These are phyloP conservation scores for Anas georgica DNA, from an alignment of 2,797 vertebrate genomes.

Conservation along the genomic window DNA sequence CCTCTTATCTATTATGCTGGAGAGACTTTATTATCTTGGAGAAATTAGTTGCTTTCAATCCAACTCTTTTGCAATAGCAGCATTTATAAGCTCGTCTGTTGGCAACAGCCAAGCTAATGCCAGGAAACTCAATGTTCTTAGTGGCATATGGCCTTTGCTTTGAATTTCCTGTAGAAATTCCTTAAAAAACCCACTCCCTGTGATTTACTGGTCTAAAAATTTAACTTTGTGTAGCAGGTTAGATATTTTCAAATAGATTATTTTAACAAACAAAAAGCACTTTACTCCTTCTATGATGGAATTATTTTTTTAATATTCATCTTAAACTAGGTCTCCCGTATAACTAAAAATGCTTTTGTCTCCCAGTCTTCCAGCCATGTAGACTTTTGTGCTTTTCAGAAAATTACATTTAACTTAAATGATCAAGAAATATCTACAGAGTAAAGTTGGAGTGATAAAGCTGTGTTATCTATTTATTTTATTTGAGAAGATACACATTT, in stretches of 20 bases:
- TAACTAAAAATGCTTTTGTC: neutral
- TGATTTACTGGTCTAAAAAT: slow-evolving; percentile 8
- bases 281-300: neutral
- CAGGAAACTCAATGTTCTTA: slow-evolving; percentile 25
- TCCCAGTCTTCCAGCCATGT: neutral
- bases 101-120: neutral
- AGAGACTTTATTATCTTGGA: slow-evolving; percentile 28
- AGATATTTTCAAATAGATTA: neutral
- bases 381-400: neutral
- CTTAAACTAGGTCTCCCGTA: neutral
- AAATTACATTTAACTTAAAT: slow-evolving; percentile 22
- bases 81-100: neutral
- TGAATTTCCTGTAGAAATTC: slow-evolving; percentile 32
- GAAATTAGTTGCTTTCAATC: neutral
- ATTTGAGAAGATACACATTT: neutral
- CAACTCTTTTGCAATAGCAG: slow-evolving; percentile 16
- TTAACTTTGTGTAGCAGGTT: neutral
- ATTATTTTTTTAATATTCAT: neutral
- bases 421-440: neutral
- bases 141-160: neutral
- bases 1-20: slow-evolving; percentile 5
- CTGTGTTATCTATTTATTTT: neutral
- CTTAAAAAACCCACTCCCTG: neutral
- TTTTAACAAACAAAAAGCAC: neutral
- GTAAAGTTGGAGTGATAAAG: neutral